Percentiles rank a stretch among this genome's conserved stretches.
Evolutionary conservation across 2,888 invertebrate genomes (phyloP).

Genomic region (Stegophylla sp.): DNA sequence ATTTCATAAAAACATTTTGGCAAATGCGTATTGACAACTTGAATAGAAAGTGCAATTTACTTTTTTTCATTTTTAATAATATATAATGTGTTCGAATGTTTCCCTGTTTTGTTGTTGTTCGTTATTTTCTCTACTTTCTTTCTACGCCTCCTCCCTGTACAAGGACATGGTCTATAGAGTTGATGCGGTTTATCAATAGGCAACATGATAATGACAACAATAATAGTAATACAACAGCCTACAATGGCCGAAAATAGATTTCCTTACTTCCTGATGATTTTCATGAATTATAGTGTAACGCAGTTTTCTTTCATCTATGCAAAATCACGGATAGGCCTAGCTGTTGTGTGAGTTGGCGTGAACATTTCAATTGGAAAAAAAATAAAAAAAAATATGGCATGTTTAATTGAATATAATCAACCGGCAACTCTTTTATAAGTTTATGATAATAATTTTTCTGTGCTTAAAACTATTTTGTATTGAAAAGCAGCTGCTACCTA

Average conservation of each 20-base stretch:
- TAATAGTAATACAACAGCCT: conserved; percentile 6
- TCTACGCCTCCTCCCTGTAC: not conserved
- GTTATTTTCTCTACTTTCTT: conserved; percentile 57
- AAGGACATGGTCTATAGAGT: conserved; percentile 51
- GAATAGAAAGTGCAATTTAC: conserved; percentile 50
- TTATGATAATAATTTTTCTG: not conserved
- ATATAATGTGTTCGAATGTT: conserved; percentile 21
- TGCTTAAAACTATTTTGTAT: conserved; percentile 1
- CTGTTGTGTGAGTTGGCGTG: conserved; percentile 26
- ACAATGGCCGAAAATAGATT: conserved; percentile 39
- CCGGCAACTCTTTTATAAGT: not conserved
- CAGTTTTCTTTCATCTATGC: conserved; percentile 38
- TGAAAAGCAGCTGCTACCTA: too few species aligned
- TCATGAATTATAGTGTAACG: conserved; percentile 50
- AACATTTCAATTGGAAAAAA: conserved; percentile 38
- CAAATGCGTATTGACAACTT: conserved; percentile 21
- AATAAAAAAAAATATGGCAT: conserved; percentile 15
- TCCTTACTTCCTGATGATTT: conserved; percentile 58
- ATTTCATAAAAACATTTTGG: not conserved
- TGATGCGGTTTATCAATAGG: conserved; percentile 55
- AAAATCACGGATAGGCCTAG: conserved; percentile 36
- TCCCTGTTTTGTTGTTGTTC: not conserved
- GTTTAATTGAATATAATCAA: conserved; percentile 10
- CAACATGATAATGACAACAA: conserved; percentile 40
- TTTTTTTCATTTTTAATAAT: conserved; percentile 27